Conservation (phyloP, 2,797 vertebrate genomes). For the Sebastes itinus region DNA sequence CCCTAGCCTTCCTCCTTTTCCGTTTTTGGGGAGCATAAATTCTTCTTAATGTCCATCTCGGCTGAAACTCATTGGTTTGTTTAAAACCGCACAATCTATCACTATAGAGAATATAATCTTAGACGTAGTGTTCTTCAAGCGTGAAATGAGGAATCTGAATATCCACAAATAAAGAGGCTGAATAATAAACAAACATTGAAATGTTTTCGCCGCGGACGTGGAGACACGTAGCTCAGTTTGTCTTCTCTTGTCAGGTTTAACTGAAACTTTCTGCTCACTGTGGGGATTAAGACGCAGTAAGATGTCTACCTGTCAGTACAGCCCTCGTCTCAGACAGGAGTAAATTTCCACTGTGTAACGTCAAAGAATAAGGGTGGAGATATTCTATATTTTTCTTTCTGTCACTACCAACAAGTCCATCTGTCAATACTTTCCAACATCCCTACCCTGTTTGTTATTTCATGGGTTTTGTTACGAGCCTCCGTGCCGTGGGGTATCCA, state of each 20-base stretch:
- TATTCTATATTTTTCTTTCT: no score
- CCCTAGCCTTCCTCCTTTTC: not conserved
- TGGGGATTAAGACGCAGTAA: not conserved
- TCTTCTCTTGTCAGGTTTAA: not conserved
- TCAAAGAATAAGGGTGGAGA: not conserved
- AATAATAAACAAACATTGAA: not conserved
- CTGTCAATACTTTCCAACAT: no score
- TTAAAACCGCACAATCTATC: not conserved
- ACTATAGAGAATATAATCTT: not conserved
- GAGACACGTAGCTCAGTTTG: not conserved
- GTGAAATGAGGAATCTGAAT: conserved; percentile 19
- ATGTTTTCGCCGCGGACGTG: not conserved
- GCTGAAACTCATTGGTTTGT: conserved; percentile 1
- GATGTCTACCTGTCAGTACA: not conserved
- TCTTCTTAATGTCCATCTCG: conserved; percentile 3
- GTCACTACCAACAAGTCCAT: not conserved
- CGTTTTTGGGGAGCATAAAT: not conserved
- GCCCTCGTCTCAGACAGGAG: not conserved
- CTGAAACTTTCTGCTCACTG: not conserved
- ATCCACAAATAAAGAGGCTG: not conserved
- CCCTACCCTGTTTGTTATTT: not conserved
- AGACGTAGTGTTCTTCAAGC: conserved; percentile 1
- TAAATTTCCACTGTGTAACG: not conserved
- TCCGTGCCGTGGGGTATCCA: not conserved
- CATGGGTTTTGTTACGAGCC: not conserved